Evolutionary conservation across 2,797 vertebrate genomes (phyloP).

Genomic region (Pipistrellus pipistrellus): DNA sequence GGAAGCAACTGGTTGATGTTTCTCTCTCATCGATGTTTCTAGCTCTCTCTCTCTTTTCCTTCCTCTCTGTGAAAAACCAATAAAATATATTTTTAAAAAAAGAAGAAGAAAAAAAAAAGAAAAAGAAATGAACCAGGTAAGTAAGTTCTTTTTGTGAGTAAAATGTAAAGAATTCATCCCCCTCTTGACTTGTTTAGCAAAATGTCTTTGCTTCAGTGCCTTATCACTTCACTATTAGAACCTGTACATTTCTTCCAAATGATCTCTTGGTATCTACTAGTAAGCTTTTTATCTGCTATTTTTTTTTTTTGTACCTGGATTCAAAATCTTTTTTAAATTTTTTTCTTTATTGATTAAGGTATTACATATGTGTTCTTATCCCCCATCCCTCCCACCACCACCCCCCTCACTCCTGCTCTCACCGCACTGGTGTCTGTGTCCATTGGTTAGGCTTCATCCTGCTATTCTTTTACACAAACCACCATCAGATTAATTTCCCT

Average conservation of each 20-base stretch:
- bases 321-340: no score
- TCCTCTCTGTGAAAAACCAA: no score
- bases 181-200: neutral
- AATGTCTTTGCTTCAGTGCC: neutral
- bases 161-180: neutral
- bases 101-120: no score
- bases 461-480: neutral
- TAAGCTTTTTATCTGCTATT: neutral
- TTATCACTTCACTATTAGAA: neutral
- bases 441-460: neutral
- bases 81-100: no score
- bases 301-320: neutral
- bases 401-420: no score
- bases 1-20: no score
- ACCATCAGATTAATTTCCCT: slow-evolving; percentile 44
- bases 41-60: no score
- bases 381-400: no score
- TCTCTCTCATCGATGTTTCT: no score
- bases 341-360: no score
- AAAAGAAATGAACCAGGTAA: neutral
- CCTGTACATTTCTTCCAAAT: neutral
- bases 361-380: no score
- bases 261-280: neutral
- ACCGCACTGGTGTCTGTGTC: no score
- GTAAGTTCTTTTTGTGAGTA: neutral